Conservation (phyloP, 2,888 invertebrate species). For the Leucoma salicis region DNA sequence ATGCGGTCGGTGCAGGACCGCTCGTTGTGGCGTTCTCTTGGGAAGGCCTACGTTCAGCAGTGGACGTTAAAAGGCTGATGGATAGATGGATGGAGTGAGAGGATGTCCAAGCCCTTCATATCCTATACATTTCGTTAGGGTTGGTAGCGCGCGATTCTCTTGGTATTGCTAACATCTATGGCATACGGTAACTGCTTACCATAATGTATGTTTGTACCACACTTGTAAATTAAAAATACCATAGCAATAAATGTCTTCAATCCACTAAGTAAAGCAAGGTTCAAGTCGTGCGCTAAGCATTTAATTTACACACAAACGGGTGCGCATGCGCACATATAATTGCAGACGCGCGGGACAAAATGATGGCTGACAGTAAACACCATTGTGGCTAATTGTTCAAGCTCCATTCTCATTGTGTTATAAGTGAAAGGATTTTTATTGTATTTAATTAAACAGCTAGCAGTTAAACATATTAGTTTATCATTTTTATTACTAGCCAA, state of each 20-base stretch:
- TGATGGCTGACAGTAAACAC: conserved; percentile 31
- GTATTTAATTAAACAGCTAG: neutral
- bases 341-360: conserved; percentile 41
- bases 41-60: no score
- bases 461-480: neutral
- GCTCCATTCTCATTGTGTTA: neutral
- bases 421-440: neutral
- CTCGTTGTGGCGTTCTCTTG: no score
- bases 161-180: no score
- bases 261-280: neutral
- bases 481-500: no score
- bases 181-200: no score
- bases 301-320: conserved; percentile 48
- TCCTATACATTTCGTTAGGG: no score
- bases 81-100: no score
- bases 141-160: no score
- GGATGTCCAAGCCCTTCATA: no score
- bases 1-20: no score
- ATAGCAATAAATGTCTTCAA: no score
- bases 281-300: conserved; percentile 30
- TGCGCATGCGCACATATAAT: conserved; percentile 37
- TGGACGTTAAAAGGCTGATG: no score
- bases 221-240: neutral
- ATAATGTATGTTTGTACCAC: neutral
- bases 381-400: conserved; percentile 12